phyloP scores from a whole-genome alignment of 2,113 vertebrate species.

The Hypomesus transpacificus region DNA sequence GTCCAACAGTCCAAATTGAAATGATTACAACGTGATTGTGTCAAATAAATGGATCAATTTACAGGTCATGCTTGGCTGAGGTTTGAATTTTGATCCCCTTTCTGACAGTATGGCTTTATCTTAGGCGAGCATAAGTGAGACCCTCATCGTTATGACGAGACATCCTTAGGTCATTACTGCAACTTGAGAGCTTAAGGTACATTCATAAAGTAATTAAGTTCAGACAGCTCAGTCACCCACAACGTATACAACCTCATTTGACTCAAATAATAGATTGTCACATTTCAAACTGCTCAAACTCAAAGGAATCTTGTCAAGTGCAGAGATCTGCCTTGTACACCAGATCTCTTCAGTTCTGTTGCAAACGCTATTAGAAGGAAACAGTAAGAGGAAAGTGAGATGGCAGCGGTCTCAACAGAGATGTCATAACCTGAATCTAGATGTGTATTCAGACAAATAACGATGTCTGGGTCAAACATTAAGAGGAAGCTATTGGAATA shows the following conservation, averaged over 20 bases:
- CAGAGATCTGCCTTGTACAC: background rate
- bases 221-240: too few species aligned
- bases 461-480: conserved; percentile 6
- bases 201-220: too few species aligned
- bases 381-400: background rate
- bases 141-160: background rate
- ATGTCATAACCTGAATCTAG: background rate
- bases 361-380: background rate
- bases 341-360: conserved; percentile 2
- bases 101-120: conserved; percentile 40
- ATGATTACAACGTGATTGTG: background rate
- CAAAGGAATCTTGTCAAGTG: too few species aligned
- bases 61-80: background rate
- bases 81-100: background rate
- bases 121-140: background rate
- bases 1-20: background rate
- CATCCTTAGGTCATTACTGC: conserved; percentile 11
- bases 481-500: conserved; percentile 18
- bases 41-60: background rate
- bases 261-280: too few species aligned
- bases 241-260: too few species aligned
- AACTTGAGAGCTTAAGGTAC: background rate
- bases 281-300: too few species aligned
- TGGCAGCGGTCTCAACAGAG: background rate
- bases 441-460: conserved; percentile 33